Evolutionary conservation across 2,113 vertebrate species (phyloP), one percentile per base, ranked within the genome.

Genomic region (Talpa occidentalis): DNA sequence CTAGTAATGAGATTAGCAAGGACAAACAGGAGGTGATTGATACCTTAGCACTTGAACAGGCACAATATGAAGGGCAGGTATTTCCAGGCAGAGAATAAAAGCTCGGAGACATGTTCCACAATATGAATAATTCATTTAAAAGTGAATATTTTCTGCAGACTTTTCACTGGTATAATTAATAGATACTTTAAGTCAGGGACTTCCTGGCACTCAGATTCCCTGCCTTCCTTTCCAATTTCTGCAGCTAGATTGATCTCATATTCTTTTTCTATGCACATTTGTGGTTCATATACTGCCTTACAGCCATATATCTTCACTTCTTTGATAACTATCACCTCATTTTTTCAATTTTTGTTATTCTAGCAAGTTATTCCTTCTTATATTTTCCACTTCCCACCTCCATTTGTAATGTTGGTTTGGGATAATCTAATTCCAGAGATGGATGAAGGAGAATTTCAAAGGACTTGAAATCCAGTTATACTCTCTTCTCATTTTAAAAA

Each of bases 71-170:
- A 49, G 22, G 47, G 67, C 14, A 70, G 32, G 9, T 56, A 44
- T 69, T 79, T 83, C 32, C 42, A 76, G 89, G 47, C 14, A 64
- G 52, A 56, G 56, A 54, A 80, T 17, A 35, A 87, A 59, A 78
- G 26, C 5, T 8, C 35, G 32, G 3, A 35, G 49, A 28, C 5
- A 62, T 26, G 26, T n/a, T 76, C 14, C 9, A 54, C 8, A 44
- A 12, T 24, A 76, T 95, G 52, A 88, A 84, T 84, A 66, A 90
- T 54, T 95, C 47, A 49, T 60, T 66, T 56, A 74, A 77, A 85
- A 77, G 3, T 15, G 40, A 95, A 37, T 12, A 78, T 83, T 78
- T 96, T 89, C 69, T 73, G 28, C 15, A 30, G 40, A 77, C 6
- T 73, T 94, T 81, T 56, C 30, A 62, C 40, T 54, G 3, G 3